Evolutionary conservation across 2,888 invertebrate genomes (phyloP).

Genomic region (Heteropelma amictum): DNA sequence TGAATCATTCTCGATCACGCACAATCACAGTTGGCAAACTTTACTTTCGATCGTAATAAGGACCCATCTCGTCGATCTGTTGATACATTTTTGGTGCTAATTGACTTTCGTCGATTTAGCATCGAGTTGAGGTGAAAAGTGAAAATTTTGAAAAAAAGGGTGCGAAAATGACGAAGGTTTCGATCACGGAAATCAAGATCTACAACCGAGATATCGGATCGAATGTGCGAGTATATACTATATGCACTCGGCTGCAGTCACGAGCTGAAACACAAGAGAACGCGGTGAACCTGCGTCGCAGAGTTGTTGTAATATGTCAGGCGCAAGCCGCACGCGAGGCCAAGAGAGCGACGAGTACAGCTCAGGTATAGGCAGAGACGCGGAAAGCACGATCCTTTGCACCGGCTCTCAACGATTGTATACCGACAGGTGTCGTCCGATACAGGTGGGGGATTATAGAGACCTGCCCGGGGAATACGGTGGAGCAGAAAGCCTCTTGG

Average conservation of each 20-base stretch:
- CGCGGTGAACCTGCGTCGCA: conserved; percentile 45
- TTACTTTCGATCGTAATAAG: too few relatives aligned
- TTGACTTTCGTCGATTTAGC: not conserved
- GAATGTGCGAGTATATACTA: not conserved
- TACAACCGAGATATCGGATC: conserved; percentile 9
- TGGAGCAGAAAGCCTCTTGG: conserved; percentile 37
- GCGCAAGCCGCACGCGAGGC: conserved; percentile 49
- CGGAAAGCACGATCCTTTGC: conserved; percentile 55
- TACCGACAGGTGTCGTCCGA: conserved; percentile 57
- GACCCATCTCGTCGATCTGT: too few relatives aligned
- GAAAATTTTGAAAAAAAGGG: not conserved
- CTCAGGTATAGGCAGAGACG: conserved; percentile 55
- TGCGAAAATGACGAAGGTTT: not conserved
- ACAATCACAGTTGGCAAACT: too few relatives aligned
- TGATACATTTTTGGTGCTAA: not conserved
- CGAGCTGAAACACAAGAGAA: conserved; percentile 44
- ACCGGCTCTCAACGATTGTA: conserved; percentile 52
- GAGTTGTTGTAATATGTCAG: conserved; percentile 50
- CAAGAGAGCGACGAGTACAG: conserved; percentile 33
- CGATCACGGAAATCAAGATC: conserved; percentile 12
- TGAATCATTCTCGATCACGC: too few relatives aligned
- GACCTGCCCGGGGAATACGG: conserved; percentile 37
- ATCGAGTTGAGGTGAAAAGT: not conserved
- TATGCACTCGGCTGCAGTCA: conserved; percentile 10
- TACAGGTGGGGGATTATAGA: conserved; percentile 46